Percentiles rank a stretch among this genome's conserved stretches.
These are phyloP conservation scores for Leucophenga montana DNA, from an alignment of 2,888 invertebrate genomes.

Conservation along the genomic window DNA sequence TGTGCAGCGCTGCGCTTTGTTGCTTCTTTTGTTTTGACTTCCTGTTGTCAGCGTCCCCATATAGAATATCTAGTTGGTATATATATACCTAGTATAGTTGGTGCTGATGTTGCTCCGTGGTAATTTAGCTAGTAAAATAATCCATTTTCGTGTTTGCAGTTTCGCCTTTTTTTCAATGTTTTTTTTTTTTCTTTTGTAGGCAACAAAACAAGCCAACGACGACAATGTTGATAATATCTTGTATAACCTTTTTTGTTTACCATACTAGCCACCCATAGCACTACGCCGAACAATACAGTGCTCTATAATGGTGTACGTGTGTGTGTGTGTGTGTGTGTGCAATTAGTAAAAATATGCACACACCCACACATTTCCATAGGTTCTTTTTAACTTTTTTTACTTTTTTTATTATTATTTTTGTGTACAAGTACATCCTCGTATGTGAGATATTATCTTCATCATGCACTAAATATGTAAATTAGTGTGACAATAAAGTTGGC, in stretches of 20 bases:
- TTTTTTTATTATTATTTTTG: neutral
- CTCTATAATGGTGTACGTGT: neutral
- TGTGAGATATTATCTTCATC: constrained; percentile 21
- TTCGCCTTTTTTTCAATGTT: neutral
- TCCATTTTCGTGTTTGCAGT: constrained; percentile 12
- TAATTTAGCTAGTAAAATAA: constrained; percentile 21
- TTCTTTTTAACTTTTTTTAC: too few species aligned
- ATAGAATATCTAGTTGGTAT: too few species aligned
- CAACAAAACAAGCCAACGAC: constrained; percentile 5
- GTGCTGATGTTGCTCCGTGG: neutral
- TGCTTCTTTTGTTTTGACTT: constrained; percentile 17
- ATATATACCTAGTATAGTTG: too few species aligned
- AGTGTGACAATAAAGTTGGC: constrained; percentile 28
- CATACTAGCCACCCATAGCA: neutral
- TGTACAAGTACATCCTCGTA: neutral
- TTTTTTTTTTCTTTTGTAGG: neutral
- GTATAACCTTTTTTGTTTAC: constrained; percentile 23
- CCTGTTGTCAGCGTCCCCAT: neutral
- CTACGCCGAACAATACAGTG: neutral
- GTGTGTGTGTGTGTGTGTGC: neutral
- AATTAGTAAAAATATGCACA: constrained; percentile 14
- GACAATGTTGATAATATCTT: constrained; percentile 23
- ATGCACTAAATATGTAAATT: constrained; percentile 28
- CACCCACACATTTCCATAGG: neutral
- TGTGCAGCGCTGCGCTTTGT: too few species aligned